Base-by-base conservation (phyloP, 2,888 invertebrate genomes). In the Agrypnus murinus region DNA sequence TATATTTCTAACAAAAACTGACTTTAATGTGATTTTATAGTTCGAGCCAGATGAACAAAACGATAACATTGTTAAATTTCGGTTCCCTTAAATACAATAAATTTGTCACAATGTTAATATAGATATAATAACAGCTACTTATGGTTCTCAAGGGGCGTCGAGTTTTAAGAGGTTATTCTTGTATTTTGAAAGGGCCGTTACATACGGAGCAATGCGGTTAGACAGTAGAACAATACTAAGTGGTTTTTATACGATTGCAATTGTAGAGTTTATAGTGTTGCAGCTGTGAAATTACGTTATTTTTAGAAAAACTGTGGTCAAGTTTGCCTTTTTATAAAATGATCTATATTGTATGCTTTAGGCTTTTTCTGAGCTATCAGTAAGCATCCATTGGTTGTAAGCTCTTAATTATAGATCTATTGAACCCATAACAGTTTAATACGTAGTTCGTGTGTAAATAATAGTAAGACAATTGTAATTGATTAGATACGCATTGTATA, bases 81-180 rank as follows among this genome's bases (percentile, higher is more conserved):
- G 74, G 75, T 78, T 78, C 77, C 78, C 76, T 75, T 73, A 79
- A 79, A 80, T 77, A 77, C 77, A 79, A 77, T 77, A 78, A 77
- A 77, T 78, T 78, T 77, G 78, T 77, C 77, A 77, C 78, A 78
- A 79, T 77, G 77, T 77, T 77, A 75, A 76, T 77, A 76, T 71
- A 75, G 77, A 77, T 77, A 77, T 78, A 75, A 75, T 78, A 78
- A 76, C 77, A 77, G 77, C 77, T 75, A 80, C 78, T 77, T 75
- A 76, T 74, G 65, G 45, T 60, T 67, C 25, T 25, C 48, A 53
- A 73, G 68, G 68, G 73, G 59, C 70, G 45, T 66, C 50, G 53
- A 46, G 57, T 58, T 71, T 71, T 65, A 68, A 73, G 73, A 71
- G 73, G 68, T 68, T 71, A 71, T 73, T 70, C 72, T 73, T 73